Evolutionary conservation across 2,888 invertebrate genomes (phyloP), one percentile per base, ranked within the genome.

Genomic region (Ariolimax columbianus): DNA sequence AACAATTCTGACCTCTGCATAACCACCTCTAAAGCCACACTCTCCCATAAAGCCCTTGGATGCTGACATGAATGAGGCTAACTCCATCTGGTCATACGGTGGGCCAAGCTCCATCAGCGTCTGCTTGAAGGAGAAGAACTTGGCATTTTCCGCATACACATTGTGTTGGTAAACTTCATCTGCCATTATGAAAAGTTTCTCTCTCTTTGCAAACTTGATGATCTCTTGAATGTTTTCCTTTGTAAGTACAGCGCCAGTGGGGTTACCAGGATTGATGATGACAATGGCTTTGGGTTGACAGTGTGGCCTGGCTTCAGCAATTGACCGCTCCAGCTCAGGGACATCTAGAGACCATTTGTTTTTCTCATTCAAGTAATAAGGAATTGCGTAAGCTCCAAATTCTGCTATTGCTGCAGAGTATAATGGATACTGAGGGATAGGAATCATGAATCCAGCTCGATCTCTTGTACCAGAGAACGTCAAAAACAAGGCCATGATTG

Each of bases 201-300:
- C 96, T 90, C 96, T 95, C 90, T 97, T 95, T 0, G 99, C 98
- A 95, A 99, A 99, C 94, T 96, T 96, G 87, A 99, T 97, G 87
- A 99, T 96, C 86, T 96, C 96, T 94, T 97, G 97, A 92, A 99
- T 99, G 94, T 99, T 99, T 63, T 96, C 94, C 59, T 96, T 96
- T 0, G 97, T 96, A 87, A 99, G 95, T 70, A 99, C 99, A 91
- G 96, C 95, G n/a, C 92, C 92, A 0, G 99, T 99, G 17, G 99
- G 99, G 95, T 99, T 99, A 70, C 99, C 99, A 0, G 99, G 99
- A 95, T 99, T 99, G 92, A 99, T 99, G 86, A 99, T 96, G 78
- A 97, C 98, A 82, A 99, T 95, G 0, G 97, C 98, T 78, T 98
- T 95, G 0, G 98, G 97, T 85, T 95, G 95, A 93, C 96, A 96